Evolutionary conservation across 2,113 vertebrate genomes (phyloP).

Genomic region (Heliornis fulica): DNA sequence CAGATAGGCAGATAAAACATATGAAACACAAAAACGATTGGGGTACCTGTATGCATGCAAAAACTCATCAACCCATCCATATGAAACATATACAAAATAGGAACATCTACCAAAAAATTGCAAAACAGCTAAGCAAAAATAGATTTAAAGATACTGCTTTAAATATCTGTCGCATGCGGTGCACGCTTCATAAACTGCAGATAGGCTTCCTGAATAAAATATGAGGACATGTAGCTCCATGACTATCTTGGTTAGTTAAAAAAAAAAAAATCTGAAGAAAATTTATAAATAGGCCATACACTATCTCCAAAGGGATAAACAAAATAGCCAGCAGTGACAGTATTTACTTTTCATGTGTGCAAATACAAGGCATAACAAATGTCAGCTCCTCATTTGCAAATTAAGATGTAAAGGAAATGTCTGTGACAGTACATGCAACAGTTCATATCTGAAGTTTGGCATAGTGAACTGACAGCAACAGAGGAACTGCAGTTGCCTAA

Average conservation of each 20-base stretch:
- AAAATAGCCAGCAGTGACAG: slow-evolving; percentile 77
- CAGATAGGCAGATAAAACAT: background rate
- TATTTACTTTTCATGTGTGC: slow-evolving; percentile 77
- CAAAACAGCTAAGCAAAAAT: slow-evolving; percentile 46
- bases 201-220: slow-evolving; percentile 78
- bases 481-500: slow-evolving; percentile 80
- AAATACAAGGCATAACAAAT: slow-evolving; percentile 79
- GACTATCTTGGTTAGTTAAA: slow-evolving; percentile 62
- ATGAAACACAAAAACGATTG: background rate
- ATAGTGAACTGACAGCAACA: slow-evolving; percentile 79
- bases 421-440: slow-evolving; percentile 86
- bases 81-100: background rate
- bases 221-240: slow-evolving; percentile 70
- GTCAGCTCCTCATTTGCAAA: slow-evolving; percentile 89
- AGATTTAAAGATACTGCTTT: slow-evolving; percentile 62
- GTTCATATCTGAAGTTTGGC: slow-evolving; percentile 87
- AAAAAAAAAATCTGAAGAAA: slow-evolving; percentile 55
- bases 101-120: slow-evolving; percentile 18
- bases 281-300: slow-evolving; percentile 73
- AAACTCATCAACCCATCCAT: background rate
- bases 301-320: slow-evolving; percentile 76
- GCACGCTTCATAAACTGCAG: slow-evolving; percentile 71
- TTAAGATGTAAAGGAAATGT: slow-evolving; percentile 86
- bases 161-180: slow-evolving; percentile 66
- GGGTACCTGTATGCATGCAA: background rate